Base-by-base conservation (phyloP, 2,888 invertebrate genomes). In the Synanthedon andrenaeformis region DNA sequence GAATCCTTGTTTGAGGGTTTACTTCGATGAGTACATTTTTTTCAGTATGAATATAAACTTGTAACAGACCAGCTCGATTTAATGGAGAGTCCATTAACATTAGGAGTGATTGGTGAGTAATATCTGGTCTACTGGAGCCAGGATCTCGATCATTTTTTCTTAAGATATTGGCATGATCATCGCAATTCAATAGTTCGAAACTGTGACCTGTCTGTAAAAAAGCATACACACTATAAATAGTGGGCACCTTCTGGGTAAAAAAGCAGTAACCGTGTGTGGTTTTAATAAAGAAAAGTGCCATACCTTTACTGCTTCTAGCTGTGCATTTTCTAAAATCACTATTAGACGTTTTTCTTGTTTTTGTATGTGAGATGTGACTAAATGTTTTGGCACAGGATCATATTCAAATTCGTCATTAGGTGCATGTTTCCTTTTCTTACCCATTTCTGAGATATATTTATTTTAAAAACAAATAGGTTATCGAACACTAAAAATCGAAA, bases 21-120 rank as follows among this genome's bases (percentile, higher is more conserved):
- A 98, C 91, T 91, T 97, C 97, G 65, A 98, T 97, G 0, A 98
- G 88, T 45, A 97, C 95, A 89, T 97, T 97, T 69, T 94, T 95
- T 68, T 93, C 94, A 4, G 97, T 97, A 67, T 94, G 95, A 54
- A 97, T 89, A 69, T 96, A 97, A 2, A 98, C 96, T 90, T 99
- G 98, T n/a, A 99, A 84, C 14, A 97, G 87, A 0, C 97, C 98
- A 50, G 98, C 97, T 65, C 99, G 90, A 77, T 99, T 99, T 49
- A 99, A 82, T 0, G 99, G 99, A 57, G 98, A 98, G 76, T 99
- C 99, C 88, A 99, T 92, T 51, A 99, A 88, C 98, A 99, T 99
- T 0, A 99, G 87, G 13, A 99, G 88, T 74, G 98, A 99, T 79
- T 99, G 99, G 79, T 99, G 99, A 0, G 96, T 92, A 57, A 99